phyloP scores from a whole-genome alignment of 2,888 invertebrate species.

The Rhaphigaster nebulosa region DNA sequence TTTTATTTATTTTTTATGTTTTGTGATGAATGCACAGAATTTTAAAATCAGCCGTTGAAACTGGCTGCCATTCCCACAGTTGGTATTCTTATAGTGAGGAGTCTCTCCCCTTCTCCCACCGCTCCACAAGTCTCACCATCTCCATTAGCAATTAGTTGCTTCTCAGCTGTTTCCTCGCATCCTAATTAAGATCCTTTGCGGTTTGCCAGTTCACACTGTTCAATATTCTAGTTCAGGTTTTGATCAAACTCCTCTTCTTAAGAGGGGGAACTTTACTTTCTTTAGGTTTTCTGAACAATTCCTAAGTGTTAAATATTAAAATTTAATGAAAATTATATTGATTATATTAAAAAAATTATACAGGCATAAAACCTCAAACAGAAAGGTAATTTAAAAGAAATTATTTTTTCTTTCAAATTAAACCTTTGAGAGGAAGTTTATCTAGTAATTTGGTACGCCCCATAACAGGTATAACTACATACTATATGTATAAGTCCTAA shows the following conservation, averaged over 20 bases:
- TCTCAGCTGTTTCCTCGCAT: constrained; percentile 6
- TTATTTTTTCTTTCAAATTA: too few species aligned
- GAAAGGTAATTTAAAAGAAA: too few species aligned
- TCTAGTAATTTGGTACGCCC: too few species aligned
- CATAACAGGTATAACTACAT: too few species aligned
- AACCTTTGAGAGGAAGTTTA: too few species aligned
- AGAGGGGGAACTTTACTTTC: not conserved
- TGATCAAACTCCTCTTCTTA: not conserved
- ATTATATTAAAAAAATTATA: too few species aligned
- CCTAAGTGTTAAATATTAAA: too few species aligned
- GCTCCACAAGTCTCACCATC: not conserved
- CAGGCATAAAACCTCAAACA: too few species aligned
- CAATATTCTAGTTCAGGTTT: constrained; percentile 11
- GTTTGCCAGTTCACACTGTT: not conserved
- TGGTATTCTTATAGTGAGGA: not conserved
- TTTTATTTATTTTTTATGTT: too few species aligned
- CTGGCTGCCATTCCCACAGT: not conserved
- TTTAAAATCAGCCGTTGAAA: not conserved
- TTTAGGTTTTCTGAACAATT: not conserved
- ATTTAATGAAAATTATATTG: too few species aligned
- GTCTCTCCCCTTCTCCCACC: not conserved
- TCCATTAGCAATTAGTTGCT: constrained; percentile 22
- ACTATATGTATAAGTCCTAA: too few species aligned
- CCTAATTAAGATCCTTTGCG: constrained; percentile 20
- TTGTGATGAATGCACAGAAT: too few species aligned